Conservation (phyloP, 2,113 vertebrate species). For the Callocephalon fimbriatum region DNA sequence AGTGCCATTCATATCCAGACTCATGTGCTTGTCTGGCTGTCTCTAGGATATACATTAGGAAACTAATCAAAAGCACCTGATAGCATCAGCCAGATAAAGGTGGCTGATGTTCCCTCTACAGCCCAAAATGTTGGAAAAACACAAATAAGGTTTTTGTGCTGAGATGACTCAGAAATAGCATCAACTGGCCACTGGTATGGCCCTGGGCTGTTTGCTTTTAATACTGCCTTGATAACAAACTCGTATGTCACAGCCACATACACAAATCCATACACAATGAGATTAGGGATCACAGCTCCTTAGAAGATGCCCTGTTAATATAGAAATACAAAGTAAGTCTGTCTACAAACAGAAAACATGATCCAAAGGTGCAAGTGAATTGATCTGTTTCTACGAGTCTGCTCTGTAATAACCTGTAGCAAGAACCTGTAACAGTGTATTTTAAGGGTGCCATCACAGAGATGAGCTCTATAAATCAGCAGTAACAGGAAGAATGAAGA, state of each 20-base stretch:
- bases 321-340: not conserved
- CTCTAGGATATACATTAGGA: not conserved
- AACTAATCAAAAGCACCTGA: not conserved
- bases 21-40: not conserved
- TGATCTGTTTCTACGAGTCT: not conserved
- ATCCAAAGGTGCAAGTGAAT: not conserved
- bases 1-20: not conserved
- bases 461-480: not conserved
- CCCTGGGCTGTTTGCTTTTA: conserved; percentile 44
- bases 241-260: not conserved
- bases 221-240: conserved; percentile 52
- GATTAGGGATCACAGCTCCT: conserved; percentile 37
- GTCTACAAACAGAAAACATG: not conserved
- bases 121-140: conserved; percentile 11
- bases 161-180: conserved; percentile 53
- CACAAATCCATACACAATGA: conserved; percentile 12
- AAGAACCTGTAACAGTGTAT: not conserved
- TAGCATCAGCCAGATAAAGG: conserved; percentile 29
- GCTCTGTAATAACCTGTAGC: not conserved
- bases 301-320: not conserved
- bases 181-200: conserved; percentile 36
- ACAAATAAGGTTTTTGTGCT: conserved; percentile 31
- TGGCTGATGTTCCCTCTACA: not conserved
- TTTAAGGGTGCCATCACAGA: not conserved
- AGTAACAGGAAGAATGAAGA: not conserved